These are phyloP conservation scores for Cordilura impudica DNA, from an alignment of 2,888 invertebrate genomes.

Conservation along the genomic window DNA sequence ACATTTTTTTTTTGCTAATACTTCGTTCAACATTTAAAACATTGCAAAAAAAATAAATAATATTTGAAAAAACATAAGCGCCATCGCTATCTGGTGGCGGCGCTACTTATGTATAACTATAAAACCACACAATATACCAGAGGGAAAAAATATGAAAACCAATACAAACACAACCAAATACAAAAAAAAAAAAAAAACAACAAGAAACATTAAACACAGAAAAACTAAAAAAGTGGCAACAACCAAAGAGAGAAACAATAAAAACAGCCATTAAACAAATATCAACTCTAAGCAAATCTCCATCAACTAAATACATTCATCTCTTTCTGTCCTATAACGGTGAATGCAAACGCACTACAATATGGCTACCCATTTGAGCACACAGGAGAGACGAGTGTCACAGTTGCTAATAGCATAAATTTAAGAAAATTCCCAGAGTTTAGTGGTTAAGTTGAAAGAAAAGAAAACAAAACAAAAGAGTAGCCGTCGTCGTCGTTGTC, in stretches of 20 bases:
- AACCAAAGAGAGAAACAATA: slow-evolving; percentile 65
- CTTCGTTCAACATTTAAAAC: slow-evolving; percentile 7
- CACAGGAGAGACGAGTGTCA: slow-evolving; percentile 2
- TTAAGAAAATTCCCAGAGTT: not conserved
- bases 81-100: slow-evolving; percentile 45
- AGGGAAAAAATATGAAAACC: slow-evolving; percentile 19
- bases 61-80: slow-evolving; percentile 42
- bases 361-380: slow-evolving; percentile 38
- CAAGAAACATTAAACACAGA: slow-evolving; percentile 63
- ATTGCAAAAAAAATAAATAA: slow-evolving; percentile 32
- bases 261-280: slow-evolving; percentile 59
- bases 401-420: not conserved
- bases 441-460: slow-evolving; percentile 28
- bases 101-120: slow-evolving; percentile 35
- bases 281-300: slow-evolving; percentile 27
- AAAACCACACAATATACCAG: slow-evolving; percentile 36
- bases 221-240: slow-evolving; percentile 47
- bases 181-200: no score
- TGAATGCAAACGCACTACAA: not conserved
- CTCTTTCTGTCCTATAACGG: slow-evolving; percentile 5
- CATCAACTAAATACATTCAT: not conserved
- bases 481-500: slow-evolving; percentile 24
- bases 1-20: not conserved
- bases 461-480: slow-evolving; percentile 37
- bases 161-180: not conserved